Evolutionary conservation across 2,888 invertebrate species (phyloP), one percentile per base, ranked within the genome.

Genomic region (Drosophila paranaensis): DNA sequence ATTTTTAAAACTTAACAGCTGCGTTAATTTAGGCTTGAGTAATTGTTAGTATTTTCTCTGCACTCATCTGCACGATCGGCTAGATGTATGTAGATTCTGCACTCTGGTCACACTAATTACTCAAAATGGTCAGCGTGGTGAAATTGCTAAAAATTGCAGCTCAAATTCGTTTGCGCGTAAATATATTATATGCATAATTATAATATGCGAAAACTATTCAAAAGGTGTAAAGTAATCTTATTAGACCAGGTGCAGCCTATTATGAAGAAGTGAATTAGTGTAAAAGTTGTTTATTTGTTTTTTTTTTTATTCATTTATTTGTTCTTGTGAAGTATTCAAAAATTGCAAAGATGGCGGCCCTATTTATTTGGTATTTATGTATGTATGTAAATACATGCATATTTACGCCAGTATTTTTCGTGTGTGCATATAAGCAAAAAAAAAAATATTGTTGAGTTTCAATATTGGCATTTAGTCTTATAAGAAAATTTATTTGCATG

Each of bases 51-150:
- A 46, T 60, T 62, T 45, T 62, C 37, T 14, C 37, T 14, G 13
- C 27, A 37, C 8, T 13, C 11, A 16, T 1, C 16, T 35, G 13
- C 16, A 13, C 33, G 50, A 50, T 50, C 37, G 53, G 20, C 25
- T 25, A 25, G 0, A 2, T 0, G 0, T 5, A 27, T 39, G 5
- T 14, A 5, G 6, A 14, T 3, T 8, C 5, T 14, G 1, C 6
- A 3, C 9, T 46, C 37, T 48, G 57, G 57, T 1, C 46, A 58
- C 27, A 58, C 57, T 46, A 1, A 16, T 35, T 37, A 37, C 53
- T 53, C 53, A 37, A 50, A 20, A 35, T 2, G 37, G 35, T 37
- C n/a, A 1, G 5, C 4, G 25, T 53, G 9, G 14, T 2, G n/a
- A 25, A 3, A 5, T n/a, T 53, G 10, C n/a, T 2, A n/a, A 39